Evolutionary conservation across 2,797 vertebrate genomes (phyloP).

Genomic region (Ambastaia sidthimunki): DNA sequence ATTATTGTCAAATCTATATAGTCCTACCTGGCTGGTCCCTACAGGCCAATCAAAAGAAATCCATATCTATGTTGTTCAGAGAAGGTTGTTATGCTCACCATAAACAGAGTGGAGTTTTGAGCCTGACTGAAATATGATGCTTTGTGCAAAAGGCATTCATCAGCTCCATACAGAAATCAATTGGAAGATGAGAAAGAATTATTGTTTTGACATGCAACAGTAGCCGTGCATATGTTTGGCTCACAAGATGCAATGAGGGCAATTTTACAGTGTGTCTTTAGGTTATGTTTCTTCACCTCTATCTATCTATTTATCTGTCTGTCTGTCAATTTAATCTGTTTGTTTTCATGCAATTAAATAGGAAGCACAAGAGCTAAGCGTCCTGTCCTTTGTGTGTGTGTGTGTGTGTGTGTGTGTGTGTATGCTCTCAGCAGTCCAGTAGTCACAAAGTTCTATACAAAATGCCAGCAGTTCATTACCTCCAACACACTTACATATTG

Average conservation of each 20-base stretch:
- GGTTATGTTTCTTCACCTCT: constrained; percentile 2
- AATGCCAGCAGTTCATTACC: constrained; percentile 80
- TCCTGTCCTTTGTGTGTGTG: background rate
- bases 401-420: background rate
- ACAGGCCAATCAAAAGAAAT: constrained; percentile 59
- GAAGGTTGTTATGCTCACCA: constrained; percentile 51
- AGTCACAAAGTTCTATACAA: constrained; percentile 55
- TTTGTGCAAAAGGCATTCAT: constrained; percentile 43
- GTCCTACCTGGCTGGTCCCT: constrained; percentile 38
- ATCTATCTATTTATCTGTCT: constrained; percentile 1
- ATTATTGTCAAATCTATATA: constrained; percentile 52
- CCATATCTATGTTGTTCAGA: constrained; percentile 52
- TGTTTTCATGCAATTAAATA: background rate
- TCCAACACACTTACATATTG: constrained; percentile 71
- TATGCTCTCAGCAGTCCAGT: background rate
- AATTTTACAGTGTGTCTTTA: constrained; percentile 41
- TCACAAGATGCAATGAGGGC: constrained; percentile 43
- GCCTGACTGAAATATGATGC: constrained; percentile 51
- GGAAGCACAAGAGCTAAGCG: background rate
- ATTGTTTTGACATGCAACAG: constrained; percentile 54
- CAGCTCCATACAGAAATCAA: constrained; percentile 52
- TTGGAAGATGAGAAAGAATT: constrained; percentile 58
- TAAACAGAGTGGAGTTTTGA: constrained; percentile 44
- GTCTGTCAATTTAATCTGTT: background rate
- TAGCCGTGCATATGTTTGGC: constrained; percentile 50